A percentile compares a stretch with the other conserved stretches of the same genome.
Evolutionary conservation across 2,888 invertebrate species (phyloP).

Genomic region (Cephus runcator): DNA sequence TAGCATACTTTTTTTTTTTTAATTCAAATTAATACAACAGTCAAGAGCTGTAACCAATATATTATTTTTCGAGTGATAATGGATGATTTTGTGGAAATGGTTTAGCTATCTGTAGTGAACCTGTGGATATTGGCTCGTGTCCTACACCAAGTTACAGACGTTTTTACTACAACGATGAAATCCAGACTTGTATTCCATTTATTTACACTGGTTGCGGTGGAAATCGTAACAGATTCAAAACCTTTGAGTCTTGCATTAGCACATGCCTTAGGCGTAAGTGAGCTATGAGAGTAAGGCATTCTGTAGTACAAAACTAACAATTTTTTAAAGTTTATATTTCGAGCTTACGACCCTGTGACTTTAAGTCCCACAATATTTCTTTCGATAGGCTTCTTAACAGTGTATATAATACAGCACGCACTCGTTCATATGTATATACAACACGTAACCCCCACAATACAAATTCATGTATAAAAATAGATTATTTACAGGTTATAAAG

Average conservation of each 20-base stretch:
- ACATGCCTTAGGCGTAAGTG: slow-evolving; percentile 68
- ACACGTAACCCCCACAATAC: background rate
- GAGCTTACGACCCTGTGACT: background rate
- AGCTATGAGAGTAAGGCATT: background rate
- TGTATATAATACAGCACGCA: background rate
- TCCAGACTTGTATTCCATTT: slow-evolving; percentile 81
- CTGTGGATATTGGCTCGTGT: slow-evolving; percentile 74
- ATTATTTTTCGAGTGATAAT: background rate
- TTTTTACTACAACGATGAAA: slow-evolving; percentile 78
- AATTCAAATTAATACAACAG: background rate
- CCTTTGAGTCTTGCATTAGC: slow-evolving; percentile 76
- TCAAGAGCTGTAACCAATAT: background rate
- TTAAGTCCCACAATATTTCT: background rate
- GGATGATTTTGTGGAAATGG: slow-evolving; percentile 35
- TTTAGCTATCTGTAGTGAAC: slow-evolving; percentile 74
- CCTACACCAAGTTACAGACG: slow-evolving; percentile 69
- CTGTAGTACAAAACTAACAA: background rate
- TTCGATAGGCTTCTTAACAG: background rate
- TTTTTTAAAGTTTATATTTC: background rate
- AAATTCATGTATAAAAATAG: background rate
- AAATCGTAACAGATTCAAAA: slow-evolving; percentile 86
- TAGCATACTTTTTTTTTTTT: background rate
- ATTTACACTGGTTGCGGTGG: slow-evolving; percentile 89
- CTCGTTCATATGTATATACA: background rate
- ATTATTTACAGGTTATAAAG: background rate